These are phyloP conservation scores for Lacerta bilineata DNA, from an alignment of 2,797 vertebrate genomes.

Conservation along the genomic window DNA sequence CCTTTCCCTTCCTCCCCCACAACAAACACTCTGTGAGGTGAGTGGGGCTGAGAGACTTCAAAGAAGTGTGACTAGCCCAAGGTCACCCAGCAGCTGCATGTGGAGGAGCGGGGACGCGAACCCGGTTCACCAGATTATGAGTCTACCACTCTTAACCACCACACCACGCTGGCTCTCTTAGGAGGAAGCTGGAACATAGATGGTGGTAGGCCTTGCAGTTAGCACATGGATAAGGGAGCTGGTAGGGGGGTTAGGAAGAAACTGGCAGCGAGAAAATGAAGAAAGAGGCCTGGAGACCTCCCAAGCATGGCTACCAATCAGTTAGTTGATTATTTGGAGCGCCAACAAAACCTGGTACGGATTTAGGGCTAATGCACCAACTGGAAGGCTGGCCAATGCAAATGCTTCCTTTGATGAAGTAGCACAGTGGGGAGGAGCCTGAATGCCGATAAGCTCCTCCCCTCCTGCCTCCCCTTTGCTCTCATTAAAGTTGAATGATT, in stretches of 20 bases:
- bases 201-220: too few species aligned
- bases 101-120: too few species aligned
- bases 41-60: too few species aligned
- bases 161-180: background rate
- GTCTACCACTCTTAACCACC: too few species aligned
- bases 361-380: background rate
- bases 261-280: background rate
- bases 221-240: background rate
- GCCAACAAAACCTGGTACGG: too few species aligned
- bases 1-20: too few species aligned
- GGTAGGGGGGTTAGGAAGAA: background rate
- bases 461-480: conserved; percentile 16
- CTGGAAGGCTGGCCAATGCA: background rate
- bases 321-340: too few species aligned
- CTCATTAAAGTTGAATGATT: conserved; percentile 37
- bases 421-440: background rate
- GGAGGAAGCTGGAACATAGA: background rate
- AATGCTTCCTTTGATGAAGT: background rate
- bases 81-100: too few species aligned
- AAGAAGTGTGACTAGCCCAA: too few species aligned
- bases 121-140: too few species aligned
- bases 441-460: background rate
- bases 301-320: background rate
- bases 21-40: too few species aligned
- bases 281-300: background rate